These are phyloP conservation scores for Rhagophthalmus giganteus DNA, from an alignment of 2,888 invertebrate species.

Conservation along the genomic window DNA sequence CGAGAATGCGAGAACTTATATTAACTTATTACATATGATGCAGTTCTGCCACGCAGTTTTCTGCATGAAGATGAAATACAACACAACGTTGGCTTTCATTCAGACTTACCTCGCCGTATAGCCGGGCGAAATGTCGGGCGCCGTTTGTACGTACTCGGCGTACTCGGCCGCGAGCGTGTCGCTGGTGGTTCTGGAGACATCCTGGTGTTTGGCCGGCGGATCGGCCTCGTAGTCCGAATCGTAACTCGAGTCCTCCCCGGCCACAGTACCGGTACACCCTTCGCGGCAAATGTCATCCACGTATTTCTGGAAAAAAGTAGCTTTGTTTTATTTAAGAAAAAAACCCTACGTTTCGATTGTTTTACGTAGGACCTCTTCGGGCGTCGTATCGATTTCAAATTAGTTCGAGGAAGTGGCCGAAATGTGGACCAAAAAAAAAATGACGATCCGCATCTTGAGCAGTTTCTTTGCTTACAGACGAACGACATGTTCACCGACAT, in stretches of 20 bases:
- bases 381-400: background rate
- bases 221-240: constrained; percentile 77
- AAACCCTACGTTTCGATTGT: no score
- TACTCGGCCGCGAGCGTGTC: constrained; percentile 85
- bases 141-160: constrained; percentile 76
- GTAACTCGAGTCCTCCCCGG: constrained; percentile 82
- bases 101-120: constrained; percentile 54
- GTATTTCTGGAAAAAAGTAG: constrained; percentile 65
- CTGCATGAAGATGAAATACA: no score
- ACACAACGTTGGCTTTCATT: no score
- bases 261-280: constrained; percentile 60
- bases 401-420: background rate
- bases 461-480: no score
- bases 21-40: no score
- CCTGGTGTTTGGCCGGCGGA: constrained; percentile 62
- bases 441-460: background rate
- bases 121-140: constrained; percentile 49
- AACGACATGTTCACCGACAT: no score
- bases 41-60: no score
- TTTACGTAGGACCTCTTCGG: no score
- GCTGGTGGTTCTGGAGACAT: constrained; percentile 79
- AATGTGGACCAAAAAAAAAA: background rate
- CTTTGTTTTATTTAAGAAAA: background rate
- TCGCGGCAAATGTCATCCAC: constrained; percentile 67
- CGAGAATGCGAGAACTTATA: no score